Percentiles rank a stretch among this genome's conserved stretches.
phyloP scores from a whole-genome alignment of 53 echinoderm and acorn worm species.

The Antedon mediterranea region DNA sequence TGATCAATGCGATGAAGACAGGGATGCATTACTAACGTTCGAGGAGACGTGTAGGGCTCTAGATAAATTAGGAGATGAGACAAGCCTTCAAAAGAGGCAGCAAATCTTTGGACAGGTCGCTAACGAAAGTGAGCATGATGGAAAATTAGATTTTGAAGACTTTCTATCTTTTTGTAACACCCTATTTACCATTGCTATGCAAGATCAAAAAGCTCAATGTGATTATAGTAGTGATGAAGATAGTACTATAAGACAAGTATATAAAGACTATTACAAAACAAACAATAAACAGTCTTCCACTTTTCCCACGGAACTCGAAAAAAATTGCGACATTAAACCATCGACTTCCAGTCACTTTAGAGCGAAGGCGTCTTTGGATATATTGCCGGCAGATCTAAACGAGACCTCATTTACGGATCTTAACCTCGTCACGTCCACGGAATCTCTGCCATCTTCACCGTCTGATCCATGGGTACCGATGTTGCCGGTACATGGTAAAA shows the following conservation, averaged over 20 bases:
- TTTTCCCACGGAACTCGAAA: neutral
- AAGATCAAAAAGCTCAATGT: neutral
- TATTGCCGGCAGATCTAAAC: neutral
- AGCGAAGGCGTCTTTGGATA: neutral
- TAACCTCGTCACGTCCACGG: neutral
- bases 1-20: conserved; percentile 65
- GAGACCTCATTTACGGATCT: neutral
- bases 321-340: neutral
- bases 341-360: neutral
- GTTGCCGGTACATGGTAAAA: neutral
- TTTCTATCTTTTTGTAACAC: conserved; percentile 81
- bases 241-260: neutral
- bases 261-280: neutral
- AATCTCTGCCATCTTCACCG: neutral
- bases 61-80: conserved; percentile 86
- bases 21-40: conserved; percentile 79
- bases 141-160: conserved; percentile 90
- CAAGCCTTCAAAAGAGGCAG: conserved; percentile 57
- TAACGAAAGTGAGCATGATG: conserved; percentile 37
- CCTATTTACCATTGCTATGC: conserved; percentile 15
- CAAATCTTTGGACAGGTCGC: conserved; percentile 80
- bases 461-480: neutral
- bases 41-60: conserved; percentile 71
- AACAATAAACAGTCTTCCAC: neutral
- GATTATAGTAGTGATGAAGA: neutral